phyloP scores from a whole-genome alignment of 1,140 invertebrate species.

The Arion vulgaris region DNA sequence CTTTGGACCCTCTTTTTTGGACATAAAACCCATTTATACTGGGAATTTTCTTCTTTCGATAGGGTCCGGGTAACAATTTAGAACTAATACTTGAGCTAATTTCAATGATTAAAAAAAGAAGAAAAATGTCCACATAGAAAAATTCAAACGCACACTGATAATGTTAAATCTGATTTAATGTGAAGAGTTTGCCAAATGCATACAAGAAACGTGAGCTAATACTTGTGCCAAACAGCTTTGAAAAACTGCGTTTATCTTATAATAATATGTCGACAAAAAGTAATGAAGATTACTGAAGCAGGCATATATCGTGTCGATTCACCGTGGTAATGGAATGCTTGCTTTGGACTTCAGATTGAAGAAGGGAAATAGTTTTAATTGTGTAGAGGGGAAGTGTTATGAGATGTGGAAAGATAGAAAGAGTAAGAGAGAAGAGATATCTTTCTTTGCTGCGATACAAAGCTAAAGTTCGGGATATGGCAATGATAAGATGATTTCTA shows the following conservation, averaged over 20 bases:
- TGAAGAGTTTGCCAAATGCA: neutral
- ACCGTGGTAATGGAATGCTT: constrained; percentile 7
- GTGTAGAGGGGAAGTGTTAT: no score
- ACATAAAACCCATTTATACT: no score
- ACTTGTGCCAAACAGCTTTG: neutral
- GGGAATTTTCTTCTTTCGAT: no score
- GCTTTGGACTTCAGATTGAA: neutral
- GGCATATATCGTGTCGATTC: neutral
- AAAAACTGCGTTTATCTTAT: neutral
- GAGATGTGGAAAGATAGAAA: no score
- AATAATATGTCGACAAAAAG: neutral
- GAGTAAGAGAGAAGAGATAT: neutral
- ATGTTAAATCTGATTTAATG: neutral
- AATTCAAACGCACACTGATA: neutral
- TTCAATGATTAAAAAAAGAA: no score
- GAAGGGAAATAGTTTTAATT: neutral
- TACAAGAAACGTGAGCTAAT: neutral
- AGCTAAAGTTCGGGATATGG: neutral
- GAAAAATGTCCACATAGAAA: no score
- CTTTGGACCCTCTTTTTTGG: no score
- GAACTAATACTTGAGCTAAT: no score
- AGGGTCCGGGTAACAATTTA: no score
- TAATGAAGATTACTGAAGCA: neutral
- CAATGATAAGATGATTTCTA: neutral
- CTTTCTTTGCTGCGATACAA: neutral